phyloP scores from a whole-genome alignment of 2,113 vertebrate species.

The Fulica atra region DNA sequence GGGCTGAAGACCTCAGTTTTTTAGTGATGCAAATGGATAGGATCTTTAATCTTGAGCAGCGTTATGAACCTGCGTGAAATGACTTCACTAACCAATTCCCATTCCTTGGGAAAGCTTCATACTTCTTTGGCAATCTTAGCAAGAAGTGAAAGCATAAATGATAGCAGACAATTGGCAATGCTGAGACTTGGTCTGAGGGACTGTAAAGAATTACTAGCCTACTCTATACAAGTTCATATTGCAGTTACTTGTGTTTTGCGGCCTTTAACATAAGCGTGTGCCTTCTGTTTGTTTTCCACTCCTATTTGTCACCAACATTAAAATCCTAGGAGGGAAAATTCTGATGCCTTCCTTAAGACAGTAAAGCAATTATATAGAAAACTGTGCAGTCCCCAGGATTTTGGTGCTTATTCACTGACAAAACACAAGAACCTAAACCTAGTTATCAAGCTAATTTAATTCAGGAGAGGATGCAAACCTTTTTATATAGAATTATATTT shows the following conservation, averaged over 20 bases:
- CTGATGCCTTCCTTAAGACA: not conserved
- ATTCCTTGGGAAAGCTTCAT: not conserved
- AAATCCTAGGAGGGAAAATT: not conserved
- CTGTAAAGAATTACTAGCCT: not conserved
- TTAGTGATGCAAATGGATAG: not conserved
- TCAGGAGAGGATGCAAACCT: not conserved
- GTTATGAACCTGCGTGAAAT: not conserved
- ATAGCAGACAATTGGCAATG: not conserved
- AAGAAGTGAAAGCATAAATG: not conserved
- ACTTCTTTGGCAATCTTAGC: not conserved
- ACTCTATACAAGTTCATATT: not conserved
- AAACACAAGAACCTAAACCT: not conserved
- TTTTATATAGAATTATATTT: not conserved
- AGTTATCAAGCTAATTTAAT: not conserved
- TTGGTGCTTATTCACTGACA: not conserved
- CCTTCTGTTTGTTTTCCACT: not conserved
- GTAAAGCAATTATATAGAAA: not conserved
- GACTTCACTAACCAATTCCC: not conserved
- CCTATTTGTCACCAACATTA: not conserved
- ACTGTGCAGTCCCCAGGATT: not conserved
- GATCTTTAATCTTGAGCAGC: not conserved
- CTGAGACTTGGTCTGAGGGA: not conserved
- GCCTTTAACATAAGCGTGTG: not conserved
- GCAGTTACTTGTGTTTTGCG: not conserved
- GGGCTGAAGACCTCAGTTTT: not conserved